Evolutionary conservation across 2,888 invertebrate species (phyloP).

Genomic region (Malthinus flaveolus): DNA sequence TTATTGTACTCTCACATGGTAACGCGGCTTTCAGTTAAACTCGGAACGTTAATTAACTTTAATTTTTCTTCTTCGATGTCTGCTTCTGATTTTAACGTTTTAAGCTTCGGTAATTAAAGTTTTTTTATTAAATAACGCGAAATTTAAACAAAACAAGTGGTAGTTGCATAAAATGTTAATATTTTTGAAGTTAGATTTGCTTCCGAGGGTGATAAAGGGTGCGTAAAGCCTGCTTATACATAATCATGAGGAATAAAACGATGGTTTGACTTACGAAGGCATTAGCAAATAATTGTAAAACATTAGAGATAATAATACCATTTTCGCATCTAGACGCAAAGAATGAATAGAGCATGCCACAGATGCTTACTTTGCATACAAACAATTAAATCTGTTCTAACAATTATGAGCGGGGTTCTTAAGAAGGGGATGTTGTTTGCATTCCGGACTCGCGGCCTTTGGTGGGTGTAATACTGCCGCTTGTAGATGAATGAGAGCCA

Average conservation of each 20-base stretch:
- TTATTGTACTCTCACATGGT: too few species aligned
- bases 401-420: conserved; percentile 45
- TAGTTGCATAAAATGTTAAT: too few species aligned
- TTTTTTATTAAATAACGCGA: too few species aligned
- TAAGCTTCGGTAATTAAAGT: too few species aligned
- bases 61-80: too few species aligned
- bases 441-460: conserved; percentile 35
- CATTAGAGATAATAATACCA: conserved; percentile 16
- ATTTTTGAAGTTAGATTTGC: too few species aligned
- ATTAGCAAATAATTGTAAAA: conserved; percentile 15
- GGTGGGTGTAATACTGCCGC: conserved; percentile 27
- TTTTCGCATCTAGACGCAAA: conserved; percentile 18
- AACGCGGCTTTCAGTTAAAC: too few species aligned
- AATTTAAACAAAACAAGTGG: too few species aligned
- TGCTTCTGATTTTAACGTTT: too few species aligned
- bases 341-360: conserved; percentile 34
- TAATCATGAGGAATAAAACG: conserved; percentile 10
- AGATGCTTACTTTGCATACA: conserved; percentile 44
- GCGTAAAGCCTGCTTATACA: conserved; percentile 1
- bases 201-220: not conserved
- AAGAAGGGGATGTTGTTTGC: conserved; percentile 37
- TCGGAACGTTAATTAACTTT: too few species aligned
- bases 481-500: conserved; percentile 38
- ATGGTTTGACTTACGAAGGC: conserved; percentile 1
- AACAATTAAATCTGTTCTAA: conserved; percentile 49